Conservation (phyloP, 2,113 vertebrate genomes). For the Apaloderma vittatum region DNA sequence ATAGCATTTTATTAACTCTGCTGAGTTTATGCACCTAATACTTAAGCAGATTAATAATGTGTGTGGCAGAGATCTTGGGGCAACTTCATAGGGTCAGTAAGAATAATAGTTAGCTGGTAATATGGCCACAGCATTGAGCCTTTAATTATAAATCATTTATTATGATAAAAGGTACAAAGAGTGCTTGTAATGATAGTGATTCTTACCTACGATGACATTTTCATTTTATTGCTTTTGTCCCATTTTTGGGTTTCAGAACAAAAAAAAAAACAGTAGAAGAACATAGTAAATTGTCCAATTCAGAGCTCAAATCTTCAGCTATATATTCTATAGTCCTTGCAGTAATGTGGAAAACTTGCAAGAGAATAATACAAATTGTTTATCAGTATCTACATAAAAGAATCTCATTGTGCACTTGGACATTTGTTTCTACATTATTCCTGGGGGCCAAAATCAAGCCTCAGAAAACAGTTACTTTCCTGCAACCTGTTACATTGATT, state of each 20-base stretch:
- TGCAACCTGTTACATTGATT: constrained; percentile 58
- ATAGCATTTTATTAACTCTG: constrained; percentile 62
- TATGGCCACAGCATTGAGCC: background rate
- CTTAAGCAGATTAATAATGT: constrained; percentile 63
- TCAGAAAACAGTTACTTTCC: constrained; percentile 50
- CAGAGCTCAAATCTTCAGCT: background rate
- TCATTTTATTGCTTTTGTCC: background rate
- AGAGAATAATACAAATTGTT: constrained; percentile 29
- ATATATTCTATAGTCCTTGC: background rate
- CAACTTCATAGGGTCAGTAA: constrained; percentile 39
- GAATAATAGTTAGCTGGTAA: constrained; percentile 43
- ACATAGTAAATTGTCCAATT: background rate
- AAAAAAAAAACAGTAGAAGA: background rate
- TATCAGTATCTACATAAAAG: background rate
- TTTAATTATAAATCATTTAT: constrained; percentile 50
- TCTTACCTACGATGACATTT: background rate
- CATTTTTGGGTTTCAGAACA: background rate
- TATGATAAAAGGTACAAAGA: background rate
- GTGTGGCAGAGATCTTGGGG: constrained; percentile 40
- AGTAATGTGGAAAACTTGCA: background rate
- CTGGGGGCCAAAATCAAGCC: constrained; percentile 42
- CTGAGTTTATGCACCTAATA: constrained; percentile 58
- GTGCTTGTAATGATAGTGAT: background rate
- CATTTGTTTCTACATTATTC: constrained; percentile 28
- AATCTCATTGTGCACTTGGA: background rate